Evolutionary conservation across 2,888 invertebrate species (phyloP).

Genomic region (Tetrapedia diversipes): DNA sequence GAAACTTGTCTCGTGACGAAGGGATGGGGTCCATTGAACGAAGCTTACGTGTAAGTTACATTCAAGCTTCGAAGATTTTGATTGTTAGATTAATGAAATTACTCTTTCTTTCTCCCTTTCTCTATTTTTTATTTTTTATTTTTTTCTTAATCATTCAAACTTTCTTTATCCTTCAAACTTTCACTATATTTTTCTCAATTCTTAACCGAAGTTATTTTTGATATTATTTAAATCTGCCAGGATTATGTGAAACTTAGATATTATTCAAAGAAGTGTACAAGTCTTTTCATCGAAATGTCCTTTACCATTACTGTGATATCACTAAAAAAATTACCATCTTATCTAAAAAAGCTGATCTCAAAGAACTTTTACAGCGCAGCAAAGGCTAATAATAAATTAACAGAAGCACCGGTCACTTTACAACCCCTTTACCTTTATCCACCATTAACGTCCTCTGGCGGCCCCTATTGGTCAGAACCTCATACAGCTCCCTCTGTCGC

Average conservation of each 20-base stretch:
- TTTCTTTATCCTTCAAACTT: no score
- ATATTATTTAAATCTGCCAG: no score
- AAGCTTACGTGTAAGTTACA: background rate
- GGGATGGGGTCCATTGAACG: background rate
- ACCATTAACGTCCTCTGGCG: background rate
- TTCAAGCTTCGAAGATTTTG: background rate
- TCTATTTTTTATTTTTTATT: background rate
- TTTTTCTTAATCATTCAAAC: background rate
- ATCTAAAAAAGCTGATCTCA: no score
- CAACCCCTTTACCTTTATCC: background rate
- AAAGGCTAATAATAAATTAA: background rate
- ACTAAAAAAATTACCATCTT: no score
- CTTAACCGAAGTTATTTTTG: no score
- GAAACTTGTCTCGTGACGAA: background rate
- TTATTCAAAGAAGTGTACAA: no score
- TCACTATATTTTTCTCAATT: no score
- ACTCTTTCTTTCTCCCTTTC: no score
- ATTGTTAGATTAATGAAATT: background rate
- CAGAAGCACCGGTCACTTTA: background rate
- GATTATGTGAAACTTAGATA: no score
- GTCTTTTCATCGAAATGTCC: no score
- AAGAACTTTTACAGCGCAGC: background rate
- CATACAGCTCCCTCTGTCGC: slow-evolving; percentile 2
- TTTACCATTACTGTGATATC: no score
- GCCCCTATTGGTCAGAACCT: slow-evolving; percentile 12